phyloP scores from a whole-genome alignment of 2,888 invertebrate species.

The Aphidius colemani region DNA sequence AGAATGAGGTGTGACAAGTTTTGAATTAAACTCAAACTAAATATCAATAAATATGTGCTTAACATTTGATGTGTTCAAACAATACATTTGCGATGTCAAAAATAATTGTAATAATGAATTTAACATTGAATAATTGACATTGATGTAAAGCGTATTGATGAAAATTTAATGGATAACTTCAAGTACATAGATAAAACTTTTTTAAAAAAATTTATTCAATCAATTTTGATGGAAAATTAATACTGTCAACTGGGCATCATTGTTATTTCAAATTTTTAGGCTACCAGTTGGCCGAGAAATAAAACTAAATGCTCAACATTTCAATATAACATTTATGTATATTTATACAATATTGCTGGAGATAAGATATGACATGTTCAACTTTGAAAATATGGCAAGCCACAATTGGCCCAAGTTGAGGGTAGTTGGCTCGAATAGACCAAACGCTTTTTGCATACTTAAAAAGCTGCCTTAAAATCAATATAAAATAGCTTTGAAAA shows the following conservation, averaged over 20 bases:
- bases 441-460: slow-evolving; percentile 20
- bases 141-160: background rate
- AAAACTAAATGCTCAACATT: background rate
- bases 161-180: background rate
- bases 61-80: background rate
- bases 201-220: background rate
- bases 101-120: no score
- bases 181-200: background rate
- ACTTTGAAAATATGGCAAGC: slow-evolving; percentile 15
- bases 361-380: slow-evolving; percentile 12
- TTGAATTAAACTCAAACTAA: slow-evolving; percentile 6
- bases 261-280: no score
- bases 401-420: slow-evolving; percentile 22
- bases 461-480: background rate
- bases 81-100: no score
- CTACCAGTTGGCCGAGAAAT: no score
- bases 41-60: slow-evolving; percentile 7
- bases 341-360: background rate
- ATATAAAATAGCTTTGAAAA: no score
- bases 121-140: no score
- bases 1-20: slow-evolving; percentile 13
- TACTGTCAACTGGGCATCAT: no score
- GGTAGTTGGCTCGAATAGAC: slow-evolving; percentile 17
- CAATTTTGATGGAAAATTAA: background rate
- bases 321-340: background rate